phyloP scores from a whole-genome alignment of 2,113 vertebrate genomes.

The Rana temporaria region DNA sequence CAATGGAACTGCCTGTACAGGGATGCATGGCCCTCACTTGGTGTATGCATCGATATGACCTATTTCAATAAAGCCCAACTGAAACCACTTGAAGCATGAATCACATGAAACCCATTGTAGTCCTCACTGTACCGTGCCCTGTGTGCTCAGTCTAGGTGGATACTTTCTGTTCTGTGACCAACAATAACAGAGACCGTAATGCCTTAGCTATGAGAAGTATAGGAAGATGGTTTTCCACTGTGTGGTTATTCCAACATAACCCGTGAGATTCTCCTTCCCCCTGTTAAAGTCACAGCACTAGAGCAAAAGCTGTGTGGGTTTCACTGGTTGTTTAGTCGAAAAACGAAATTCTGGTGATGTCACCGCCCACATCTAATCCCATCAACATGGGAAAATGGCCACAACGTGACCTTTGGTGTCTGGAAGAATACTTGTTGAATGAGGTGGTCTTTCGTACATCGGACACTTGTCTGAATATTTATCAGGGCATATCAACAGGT shows the following conservation, averaged over 20 bases:
- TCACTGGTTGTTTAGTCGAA: neutral
- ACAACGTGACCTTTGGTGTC: too few relatives aligned
- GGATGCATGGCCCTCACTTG: too few relatives aligned
- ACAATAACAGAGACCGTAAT: constrained; percentile 33
- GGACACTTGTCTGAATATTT: too few relatives aligned
- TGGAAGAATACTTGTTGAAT: too few relatives aligned
- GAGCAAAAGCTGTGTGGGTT: constrained; percentile 8
- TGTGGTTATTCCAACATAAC: constrained; percentile 26
- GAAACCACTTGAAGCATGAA: neutral
- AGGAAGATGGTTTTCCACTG: constrained; percentile 38
- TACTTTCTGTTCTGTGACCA: constrained; percentile 14
- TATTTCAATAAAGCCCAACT: too few relatives aligned
- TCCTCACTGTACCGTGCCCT: neutral
- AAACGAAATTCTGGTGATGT: neutral
- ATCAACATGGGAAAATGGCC: neutral
- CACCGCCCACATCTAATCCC: neutral
- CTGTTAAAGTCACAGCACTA: neutral
- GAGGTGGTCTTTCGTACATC: too few relatives aligned
- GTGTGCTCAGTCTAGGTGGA: neutral
- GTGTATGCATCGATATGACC: too few relatives aligned
- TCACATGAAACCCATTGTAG: constrained; percentile 2
- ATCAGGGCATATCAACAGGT: too few relatives aligned
- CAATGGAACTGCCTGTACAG: too few relatives aligned
- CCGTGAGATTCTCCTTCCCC: too few relatives aligned
- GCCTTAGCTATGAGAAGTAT: constrained; percentile 21